phyloP scores from a whole-genome alignment of 2,888 invertebrate genomes.

The Lepidocyrtoides sp. region DNA sequence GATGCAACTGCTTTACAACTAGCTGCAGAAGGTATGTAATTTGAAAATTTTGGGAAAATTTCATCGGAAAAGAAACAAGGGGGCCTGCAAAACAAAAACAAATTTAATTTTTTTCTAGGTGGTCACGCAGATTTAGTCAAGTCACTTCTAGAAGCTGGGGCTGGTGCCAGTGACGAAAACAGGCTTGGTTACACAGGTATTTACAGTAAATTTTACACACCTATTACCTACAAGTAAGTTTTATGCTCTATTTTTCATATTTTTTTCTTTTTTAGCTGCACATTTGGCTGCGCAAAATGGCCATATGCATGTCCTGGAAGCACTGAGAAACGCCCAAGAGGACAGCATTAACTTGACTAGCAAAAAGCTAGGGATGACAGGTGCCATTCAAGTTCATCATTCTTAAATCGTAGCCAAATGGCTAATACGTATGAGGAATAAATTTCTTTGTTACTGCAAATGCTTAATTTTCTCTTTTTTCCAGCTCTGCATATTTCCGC shows the following conservation, averaged over 20 bases:
- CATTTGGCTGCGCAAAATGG: conserved; percentile 96
- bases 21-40: conserved; percentile 99
- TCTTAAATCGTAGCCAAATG: too few relatives aligned
- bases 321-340: conserved; percentile 88
- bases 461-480: too few relatives aligned
- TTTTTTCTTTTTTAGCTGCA: too few relatives aligned
- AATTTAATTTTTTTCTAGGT: too few relatives aligned
- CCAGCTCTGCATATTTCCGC: conserved; percentile 89
- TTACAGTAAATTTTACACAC: too few relatives aligned
- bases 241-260: too few relatives aligned
- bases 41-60: too few relatives aligned
- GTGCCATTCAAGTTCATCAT: conserved; percentile 88
- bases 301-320: conserved; percentile 97
- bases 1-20: conserved; percentile 99
- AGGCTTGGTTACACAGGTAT: conserved; percentile 95
- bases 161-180: conserved; percentile 98
- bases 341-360: conserved; percentile 31
- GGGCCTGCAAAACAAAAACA: too few relatives aligned
- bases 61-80: too few relatives aligned
- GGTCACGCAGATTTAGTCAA: conserved; percentile 99
- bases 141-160: conserved; percentile 97
- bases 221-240: too few relatives aligned
- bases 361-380: conserved; percentile 15
- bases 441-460: too few relatives aligned
- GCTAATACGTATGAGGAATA: too few relatives aligned